Evolutionary conservation across 2,888 invertebrate genomes (phyloP).

Genomic region (Tiphia femorata): DNA sequence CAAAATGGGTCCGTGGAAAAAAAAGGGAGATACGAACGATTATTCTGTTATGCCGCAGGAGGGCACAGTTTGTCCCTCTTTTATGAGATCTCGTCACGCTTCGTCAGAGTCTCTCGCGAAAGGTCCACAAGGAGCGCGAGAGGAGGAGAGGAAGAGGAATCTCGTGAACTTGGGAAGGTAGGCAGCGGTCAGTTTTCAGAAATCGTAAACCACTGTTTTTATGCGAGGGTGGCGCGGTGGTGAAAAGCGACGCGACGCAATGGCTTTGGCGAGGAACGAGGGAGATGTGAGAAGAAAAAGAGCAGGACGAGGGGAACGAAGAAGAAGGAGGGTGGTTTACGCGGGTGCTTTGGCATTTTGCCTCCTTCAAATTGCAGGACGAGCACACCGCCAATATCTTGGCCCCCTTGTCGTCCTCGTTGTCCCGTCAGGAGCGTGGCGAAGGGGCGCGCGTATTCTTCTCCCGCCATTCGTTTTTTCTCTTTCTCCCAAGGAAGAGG

Average conservation of each 20-base stretch:
- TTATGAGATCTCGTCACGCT: conserved; percentile 32
- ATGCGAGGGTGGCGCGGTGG: conserved; percentile 11
- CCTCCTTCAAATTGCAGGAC: conserved; percentile 39
- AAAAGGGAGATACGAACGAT: background rate
- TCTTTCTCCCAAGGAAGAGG: too few species aligned
- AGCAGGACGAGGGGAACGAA: background rate
- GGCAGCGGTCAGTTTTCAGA: conserved; percentile 35
- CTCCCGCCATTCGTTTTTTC: too few species aligned
- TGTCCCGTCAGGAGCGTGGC: conserved; percentile 4
- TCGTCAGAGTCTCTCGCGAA: conserved; percentile 17
- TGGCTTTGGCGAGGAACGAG: background rate
- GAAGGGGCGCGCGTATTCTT: background rate
- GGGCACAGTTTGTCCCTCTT: conserved; percentile 8
- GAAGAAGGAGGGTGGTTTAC: conserved; percentile 13
- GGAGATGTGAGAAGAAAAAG: background rate
- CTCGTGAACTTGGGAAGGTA: background rate
- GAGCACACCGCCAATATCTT: conserved; percentile 30
- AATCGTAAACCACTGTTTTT: conserved; percentile 45
- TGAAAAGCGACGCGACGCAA: background rate
- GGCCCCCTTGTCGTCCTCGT: conserved; percentile 9
- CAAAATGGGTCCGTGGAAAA: too few species aligned
- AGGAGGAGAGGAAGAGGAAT: background rate
- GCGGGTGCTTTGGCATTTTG: conserved; percentile 43
- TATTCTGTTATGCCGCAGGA: background rate
- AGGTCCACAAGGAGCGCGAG: background rate